Evolutionary conservation across 2,797 vertebrate species (phyloP), one percentile per base, ranked within the genome.

Genomic region (Myotis pilosus): DNA sequence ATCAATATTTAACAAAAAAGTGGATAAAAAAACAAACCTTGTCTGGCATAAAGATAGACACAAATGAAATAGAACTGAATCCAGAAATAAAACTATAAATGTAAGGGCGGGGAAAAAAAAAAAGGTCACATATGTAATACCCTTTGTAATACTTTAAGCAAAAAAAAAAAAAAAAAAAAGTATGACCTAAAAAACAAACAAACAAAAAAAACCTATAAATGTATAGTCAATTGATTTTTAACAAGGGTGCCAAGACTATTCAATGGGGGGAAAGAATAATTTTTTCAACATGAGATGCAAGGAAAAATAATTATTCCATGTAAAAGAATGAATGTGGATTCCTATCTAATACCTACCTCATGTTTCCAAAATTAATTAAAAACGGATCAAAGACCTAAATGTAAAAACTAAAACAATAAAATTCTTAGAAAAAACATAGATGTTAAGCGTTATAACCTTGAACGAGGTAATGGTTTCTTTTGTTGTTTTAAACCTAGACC

Each of bases 1-100:
- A 86, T 76, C 44, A 89, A 64, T 86, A 94, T 47, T 95, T 93
- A 91, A 84, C 74, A 83, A 47, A 80, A 92, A 92, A 89, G 87
- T 17, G 11, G 33, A 81, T 74, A 11, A 74, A 80, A 94, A 94
- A 89, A 51, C 11, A 41, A 87, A 82, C 36, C n/a, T 60, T 36
- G n/a, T 92, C 69, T 87, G 17, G 28, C 36, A 28, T 60, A 92
- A 82, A 90, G 78, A 87, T 0, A 94, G 71, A 84, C 38, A 93
- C 36, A 6, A 95, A 89, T 62, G 28, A 57, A 87, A 87, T 0
- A 85, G 60, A 92, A 85, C 2, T 47, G 51, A 94, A 89, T 83
- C 19, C 51, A 92, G 38, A 90, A 84, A 85, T 72, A 93, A 76
- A 92, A n/a, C 15, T 51, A 38, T 55, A 49, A 2, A 57, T 33